Base-by-base conservation (phyloP, 2,113 vertebrate genomes). In the Herpailurus yagouaroundi region DNA sequence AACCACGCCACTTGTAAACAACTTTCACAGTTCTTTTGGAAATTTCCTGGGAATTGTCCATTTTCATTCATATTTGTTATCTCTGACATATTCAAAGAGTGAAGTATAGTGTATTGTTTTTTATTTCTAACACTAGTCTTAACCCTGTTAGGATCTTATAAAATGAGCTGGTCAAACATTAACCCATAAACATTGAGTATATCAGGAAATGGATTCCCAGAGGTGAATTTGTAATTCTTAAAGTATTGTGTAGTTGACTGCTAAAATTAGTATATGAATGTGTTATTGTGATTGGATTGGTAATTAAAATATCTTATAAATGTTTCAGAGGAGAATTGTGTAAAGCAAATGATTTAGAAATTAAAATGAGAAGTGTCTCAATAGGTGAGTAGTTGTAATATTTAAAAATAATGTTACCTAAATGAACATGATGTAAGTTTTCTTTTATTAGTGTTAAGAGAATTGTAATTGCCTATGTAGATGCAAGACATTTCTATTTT, bases 61-160 rank as follows among this genome's bases (percentile, higher is more conserved):
- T 93, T 96, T 96, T 83, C 21, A 50, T 50, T 95, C 76, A 83
- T 38, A 29, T 91, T 88, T 88, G 41, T 77, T 74, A 77, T 71
- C 12, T 2, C n/a, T 73, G 55, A 85, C 33, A 21, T 38, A 27
- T 79, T 89, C 55, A 68, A 84, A 94, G 68, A 84, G 19, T 31
- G 15, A 60, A 41, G 57, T 88, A 69, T 41, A 60, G 16, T 66
- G 36, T 68, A 60, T 76, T 74, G 38, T 86, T 71, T 92, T 91
- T 52, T 38, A 88, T 18, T 81, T 95, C 95, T 57, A 95, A 85
- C 93, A 88, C 13, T 87, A 33, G 11, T 50, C 60, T 91, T 68
- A 60, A 74, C 41, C 23, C 29, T 87, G 23, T 66, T 90, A 74
- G 23, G 19, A 3, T 89, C 14, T 41, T 55, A 57, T 38, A 86